phyloP scores from a whole-genome alignment of 2,113 vertebrate genomes.

The Lota lota region DNA sequence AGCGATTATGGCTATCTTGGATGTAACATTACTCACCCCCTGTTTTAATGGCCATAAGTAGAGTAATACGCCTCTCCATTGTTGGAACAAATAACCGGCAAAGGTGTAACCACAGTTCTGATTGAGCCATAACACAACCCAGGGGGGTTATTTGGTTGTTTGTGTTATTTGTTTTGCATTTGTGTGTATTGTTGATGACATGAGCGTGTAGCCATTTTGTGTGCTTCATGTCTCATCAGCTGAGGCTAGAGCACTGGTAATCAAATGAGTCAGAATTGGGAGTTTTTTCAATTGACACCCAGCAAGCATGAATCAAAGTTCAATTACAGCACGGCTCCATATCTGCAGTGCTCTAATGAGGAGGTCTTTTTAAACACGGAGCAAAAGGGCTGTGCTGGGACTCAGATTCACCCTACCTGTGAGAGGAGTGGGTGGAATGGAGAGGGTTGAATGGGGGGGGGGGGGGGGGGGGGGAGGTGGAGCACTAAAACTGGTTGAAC shows the following conservation, averaged over 20 bases:
- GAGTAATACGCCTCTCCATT: not conserved
- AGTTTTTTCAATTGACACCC: constrained; percentile 52
- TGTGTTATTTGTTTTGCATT: not conserved
- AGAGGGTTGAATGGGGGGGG: constrained; percentile 5
- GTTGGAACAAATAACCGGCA: too few species aligned
- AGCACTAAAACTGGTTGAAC: constrained; percentile 23
- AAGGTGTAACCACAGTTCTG: too few species aligned
- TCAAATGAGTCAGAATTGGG: constrained; percentile 52
- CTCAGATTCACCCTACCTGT: constrained; percentile 39
- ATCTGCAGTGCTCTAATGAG: constrained; percentile 62
- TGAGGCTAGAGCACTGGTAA: constrained; percentile 36
- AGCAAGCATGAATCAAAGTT: constrained; percentile 57
- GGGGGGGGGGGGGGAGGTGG: not conserved
- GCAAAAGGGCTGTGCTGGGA: constrained; percentile 28
- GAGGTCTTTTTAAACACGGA: constrained; percentile 34
- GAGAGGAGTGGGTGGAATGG: not conserved
- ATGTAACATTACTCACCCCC: too few species aligned
- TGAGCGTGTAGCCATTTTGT: not conserved
- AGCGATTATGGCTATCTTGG: too few species aligned
- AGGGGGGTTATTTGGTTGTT: too few species aligned
- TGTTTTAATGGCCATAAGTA: too few species aligned
- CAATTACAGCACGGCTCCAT: constrained; percentile 53
- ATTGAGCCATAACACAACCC: too few species aligned
- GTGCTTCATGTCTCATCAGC: constrained; percentile 24
- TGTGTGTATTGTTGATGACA: not conserved